A percentile compares a stretch with the other conserved stretches of the same genome.
phyloP scores from a whole-genome alignment of 1,140 invertebrate genomes.

The Eriocheir sinensis region DNA sequence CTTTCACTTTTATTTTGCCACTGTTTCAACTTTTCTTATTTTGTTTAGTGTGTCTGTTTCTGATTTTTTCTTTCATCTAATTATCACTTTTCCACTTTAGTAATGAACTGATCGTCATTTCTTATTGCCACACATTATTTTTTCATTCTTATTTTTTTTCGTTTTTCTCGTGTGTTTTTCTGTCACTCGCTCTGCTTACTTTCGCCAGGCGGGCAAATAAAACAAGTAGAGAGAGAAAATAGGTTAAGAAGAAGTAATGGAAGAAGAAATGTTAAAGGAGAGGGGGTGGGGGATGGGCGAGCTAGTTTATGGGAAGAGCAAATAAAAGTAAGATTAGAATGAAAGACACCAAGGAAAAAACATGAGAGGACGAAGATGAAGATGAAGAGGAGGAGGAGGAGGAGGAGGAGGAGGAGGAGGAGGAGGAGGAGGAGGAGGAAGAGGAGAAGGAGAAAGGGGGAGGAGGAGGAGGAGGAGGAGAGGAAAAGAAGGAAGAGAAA shows the following conservation, averaged over 20 bases:
- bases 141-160: not conserved
- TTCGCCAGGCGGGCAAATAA: not conserved
- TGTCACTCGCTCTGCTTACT: not conserved
- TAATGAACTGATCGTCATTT: not conserved
- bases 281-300: too few relatives aligned
- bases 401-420: not conserved
- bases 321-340: too few relatives aligned
- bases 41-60: not conserved
- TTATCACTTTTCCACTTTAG: not conserved
- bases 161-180: not conserved
- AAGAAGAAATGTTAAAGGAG: not conserved
- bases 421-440: not conserved
- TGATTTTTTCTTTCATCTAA: too few relatives aligned
- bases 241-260: not conserved
- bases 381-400: not conserved
- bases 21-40: too few relatives aligned
- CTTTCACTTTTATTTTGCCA: too few relatives aligned
- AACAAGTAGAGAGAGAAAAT: not conserved
- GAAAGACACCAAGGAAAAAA: not conserved
- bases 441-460: not conserved
- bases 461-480: too few relatives aligned
- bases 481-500: constrained; percentile 24
- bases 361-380: not conserved
- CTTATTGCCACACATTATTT: not conserved
- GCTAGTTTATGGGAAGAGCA: not conserved